Conservation (phyloP, 1,140 invertebrate species). For the Bradysia coprophila region DNA sequence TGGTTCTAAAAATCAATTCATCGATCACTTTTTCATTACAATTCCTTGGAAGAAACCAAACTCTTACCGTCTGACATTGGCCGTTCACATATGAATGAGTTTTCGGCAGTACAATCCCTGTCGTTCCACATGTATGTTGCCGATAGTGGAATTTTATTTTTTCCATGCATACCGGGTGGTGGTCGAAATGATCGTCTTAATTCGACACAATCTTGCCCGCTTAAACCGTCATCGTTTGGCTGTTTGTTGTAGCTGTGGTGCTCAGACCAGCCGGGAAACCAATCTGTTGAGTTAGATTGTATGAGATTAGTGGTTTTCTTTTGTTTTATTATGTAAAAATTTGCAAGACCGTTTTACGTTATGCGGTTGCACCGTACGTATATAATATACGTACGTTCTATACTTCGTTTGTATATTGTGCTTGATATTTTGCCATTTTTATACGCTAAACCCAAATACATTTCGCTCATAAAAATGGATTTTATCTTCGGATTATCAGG, state of each 20-base stretch:
- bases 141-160: conserved; percentile 3
- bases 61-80: conserved; percentile 31
- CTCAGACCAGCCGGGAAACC: conserved; percentile 55
- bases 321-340: too few species aligned
- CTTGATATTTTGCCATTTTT: too few species aligned
- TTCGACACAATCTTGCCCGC: conserved; percentile 62
- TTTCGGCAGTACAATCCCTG: conserved; percentile 43
- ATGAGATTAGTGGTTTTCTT: too few species aligned
- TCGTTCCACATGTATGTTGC: conserved; percentile 58
- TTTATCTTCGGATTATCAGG: too few species aligned
- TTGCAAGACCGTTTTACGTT: too few species aligned
- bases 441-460: too few species aligned
- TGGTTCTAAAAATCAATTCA: conserved; percentile 16
- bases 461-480: too few species aligned
- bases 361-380: too few species aligned
- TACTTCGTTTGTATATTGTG: too few species aligned
- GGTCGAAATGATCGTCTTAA: conserved; percentile 39
- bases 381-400: too few species aligned
- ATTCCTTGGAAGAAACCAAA: too few species aligned
- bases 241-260: conserved; percentile 42
- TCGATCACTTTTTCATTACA: too few species aligned
- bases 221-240: conserved; percentile 62
- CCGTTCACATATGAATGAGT: conserved; percentile 51
- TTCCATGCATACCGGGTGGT: conserved; percentile 15
- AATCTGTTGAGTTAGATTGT: conserved; percentile 35